phyloP scores from a whole-genome alignment of 2,888 invertebrate genomes.

The Oxycera nigricornis region DNA sequence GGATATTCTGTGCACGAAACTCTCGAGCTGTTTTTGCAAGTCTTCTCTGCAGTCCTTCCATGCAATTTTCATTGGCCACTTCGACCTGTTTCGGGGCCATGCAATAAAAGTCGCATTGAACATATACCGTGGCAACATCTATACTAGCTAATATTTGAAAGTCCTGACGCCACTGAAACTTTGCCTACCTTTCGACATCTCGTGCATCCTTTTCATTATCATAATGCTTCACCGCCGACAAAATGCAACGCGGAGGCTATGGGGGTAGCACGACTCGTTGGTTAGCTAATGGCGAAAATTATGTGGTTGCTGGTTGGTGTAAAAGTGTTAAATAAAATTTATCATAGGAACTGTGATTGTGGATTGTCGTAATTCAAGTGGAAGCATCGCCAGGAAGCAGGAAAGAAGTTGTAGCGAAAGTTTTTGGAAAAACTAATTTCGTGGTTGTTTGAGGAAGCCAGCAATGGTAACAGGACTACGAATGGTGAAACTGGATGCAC shows the following conservation, averaged over 20 bases:
- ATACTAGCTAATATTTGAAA: not conserved
- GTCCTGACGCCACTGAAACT: not conserved
- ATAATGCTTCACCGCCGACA: conserved; percentile 45
- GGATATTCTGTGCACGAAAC: no score
- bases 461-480: not conserved
- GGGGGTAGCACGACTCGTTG: not conserved
- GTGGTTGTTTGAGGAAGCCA: not conserved
- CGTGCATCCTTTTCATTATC: conserved; percentile 34
- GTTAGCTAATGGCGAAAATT: conserved; percentile 42
- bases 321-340: conserved; percentile 49
- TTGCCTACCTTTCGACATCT: not conserved
- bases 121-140: not conserved
- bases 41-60: no score
- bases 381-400: conserved; percentile 44
- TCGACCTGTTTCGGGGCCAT: no score
- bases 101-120: not conserved
- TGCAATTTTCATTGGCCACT: no score
- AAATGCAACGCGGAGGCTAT: conserved; percentile 43
- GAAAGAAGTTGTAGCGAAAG: conserved; percentile 30
- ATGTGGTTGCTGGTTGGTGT: conserved; percentile 40
- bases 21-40: no score
- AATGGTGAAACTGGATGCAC: not conserved
- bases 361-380: conserved; percentile 46
- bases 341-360: conserved; percentile 43
- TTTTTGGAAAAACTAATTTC: conserved; percentile 15